Base-by-base conservation (phyloP, 2,888 invertebrate species). In the Eudemis profundana region DNA sequence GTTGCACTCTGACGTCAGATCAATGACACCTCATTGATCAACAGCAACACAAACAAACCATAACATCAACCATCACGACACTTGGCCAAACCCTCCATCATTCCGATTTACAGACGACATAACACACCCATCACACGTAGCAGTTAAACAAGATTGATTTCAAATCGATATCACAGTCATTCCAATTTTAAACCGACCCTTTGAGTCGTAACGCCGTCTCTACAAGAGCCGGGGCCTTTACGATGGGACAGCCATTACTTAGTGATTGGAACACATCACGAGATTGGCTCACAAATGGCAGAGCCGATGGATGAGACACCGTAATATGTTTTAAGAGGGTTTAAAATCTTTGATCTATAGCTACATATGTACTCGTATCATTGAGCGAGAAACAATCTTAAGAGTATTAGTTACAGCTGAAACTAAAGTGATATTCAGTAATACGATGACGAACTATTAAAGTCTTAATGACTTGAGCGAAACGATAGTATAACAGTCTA, bases 261-360 rank as follows among this genome's bases (percentile, higher is more conserved):
- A 54, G 61, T 63, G 70, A 74, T 73, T 72, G 68, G 66, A 71
- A 66, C 61, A 62, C 59, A 68, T 68, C 60, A 44, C 15, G 54
- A 51, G 46, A 60, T 36, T 56, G 66, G 36, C 17, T 46, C 29
- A 49, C 65, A 15, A 40, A 61, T 38, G 40, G 15, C 36, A 53
- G 49, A 56, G 27, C 17, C 27, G 27, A 54, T 61, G 40, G 15
- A 14, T 36, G 19, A 33, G 46, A 46, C 21, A n/a, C 4, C 7
- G n/a, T n/a, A n/a, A 12, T 33, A 12, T 42, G 54, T 40, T 44
- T 44, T 44, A 44, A 8, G n/a, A 44, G 17, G 12, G n/a, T n/a
- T 7, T 15, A 42, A 12, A 42, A 1, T 2, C 3, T 42, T 29
- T 29, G 12, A 47, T n/a, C n/a, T 5, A 33, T 33, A 33, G 33